Percentiles rank a stretch among this genome's conserved stretches.
Conservation (phyloP, 2,888 invertebrate genomes). For the Drepanosiphum platanoidis region DNA sequence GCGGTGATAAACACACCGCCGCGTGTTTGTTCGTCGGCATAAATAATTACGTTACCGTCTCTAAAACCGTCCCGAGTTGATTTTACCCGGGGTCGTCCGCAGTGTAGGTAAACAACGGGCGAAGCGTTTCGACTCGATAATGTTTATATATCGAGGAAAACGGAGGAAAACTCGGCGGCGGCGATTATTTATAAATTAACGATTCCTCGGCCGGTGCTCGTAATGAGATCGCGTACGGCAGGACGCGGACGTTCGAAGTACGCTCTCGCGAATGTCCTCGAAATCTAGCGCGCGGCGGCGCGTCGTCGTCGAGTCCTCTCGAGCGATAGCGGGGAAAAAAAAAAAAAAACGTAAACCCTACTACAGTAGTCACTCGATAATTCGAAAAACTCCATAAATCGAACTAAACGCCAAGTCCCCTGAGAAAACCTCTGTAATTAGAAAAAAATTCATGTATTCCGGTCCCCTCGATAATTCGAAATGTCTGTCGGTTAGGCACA, state of each 20-base stretch:
- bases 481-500: too few species aligned
- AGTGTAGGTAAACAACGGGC: background rate
- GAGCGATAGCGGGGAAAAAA: background rate
- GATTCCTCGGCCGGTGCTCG: too few species aligned
- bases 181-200: background rate
- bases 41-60: conserved; percentile 1
- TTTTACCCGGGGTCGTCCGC: background rate
- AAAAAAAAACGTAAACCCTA: background rate
- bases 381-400: too few species aligned
- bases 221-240: conserved; percentile 25
- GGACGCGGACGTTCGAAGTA: background rate
- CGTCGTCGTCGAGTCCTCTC: conserved; percentile 3
- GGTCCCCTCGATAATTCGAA: too few species aligned
- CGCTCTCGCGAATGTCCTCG: background rate
- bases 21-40: background rate
- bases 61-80: background rate
- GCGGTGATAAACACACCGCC: background rate
- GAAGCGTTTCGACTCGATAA: background rate
- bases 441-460: too few species aligned
- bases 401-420: too few species aligned
- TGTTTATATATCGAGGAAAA: background rate
- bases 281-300: background rate
- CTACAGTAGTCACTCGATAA: background rate
- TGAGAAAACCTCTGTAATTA: too few species aligned
- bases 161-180: background rate